Base-by-base conservation (phyloP, 1,140 invertebrate species). In the Lineus longissimus region DNA sequence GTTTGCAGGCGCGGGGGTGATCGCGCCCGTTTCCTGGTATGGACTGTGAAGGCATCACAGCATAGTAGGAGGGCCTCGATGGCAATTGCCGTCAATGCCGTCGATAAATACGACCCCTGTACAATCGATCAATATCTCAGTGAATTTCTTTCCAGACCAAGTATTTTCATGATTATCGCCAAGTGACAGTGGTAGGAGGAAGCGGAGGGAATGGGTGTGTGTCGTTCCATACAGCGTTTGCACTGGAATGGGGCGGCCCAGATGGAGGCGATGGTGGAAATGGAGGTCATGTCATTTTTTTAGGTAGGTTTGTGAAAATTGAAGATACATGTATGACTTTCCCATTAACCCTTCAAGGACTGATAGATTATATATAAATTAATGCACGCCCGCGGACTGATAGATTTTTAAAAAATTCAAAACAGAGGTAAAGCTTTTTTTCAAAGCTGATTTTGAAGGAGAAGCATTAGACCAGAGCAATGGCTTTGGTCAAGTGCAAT, bases 191-290 rank as follows among this genome's bases (percentile, higher is more conserved):
- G 1, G 75, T 84, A 1, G 97, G 88, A 6, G 97, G 97, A 0
- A 88, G 88, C 57, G 97, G 97, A 7, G 97, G 97, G 1, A 87
- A 98, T 85, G 97, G 97, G 0, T 87, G 86, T 65, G 88, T 97
- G 62, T 92, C 91, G 0, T 96, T 99, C 77, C 73, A 93, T 1
- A 87, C 85, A 59, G 73, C 90, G 11, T 93, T 86, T 83, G 82
- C 82, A 19, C 94, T 95, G 73, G 92, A 94, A 67, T 85, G 84
- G 63, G 95, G 91, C 0, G 97, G 97, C 7, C 95, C 96, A 0
- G 92, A 95, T 83, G 96, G 96, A 2, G 97, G 95, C 0, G 92
- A 98, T 83, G 97, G 96, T 13, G 97, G 97, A 0, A 87, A 95
- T 76, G 97, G 97, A n/a, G 96, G 92, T 0, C 96, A 98, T 84